A percentile compares a stretch with the other conserved stretches of the same genome.
phyloP scores from a whole-genome alignment of 2,797 vertebrate genomes.

The Ciconia nigra region DNA sequence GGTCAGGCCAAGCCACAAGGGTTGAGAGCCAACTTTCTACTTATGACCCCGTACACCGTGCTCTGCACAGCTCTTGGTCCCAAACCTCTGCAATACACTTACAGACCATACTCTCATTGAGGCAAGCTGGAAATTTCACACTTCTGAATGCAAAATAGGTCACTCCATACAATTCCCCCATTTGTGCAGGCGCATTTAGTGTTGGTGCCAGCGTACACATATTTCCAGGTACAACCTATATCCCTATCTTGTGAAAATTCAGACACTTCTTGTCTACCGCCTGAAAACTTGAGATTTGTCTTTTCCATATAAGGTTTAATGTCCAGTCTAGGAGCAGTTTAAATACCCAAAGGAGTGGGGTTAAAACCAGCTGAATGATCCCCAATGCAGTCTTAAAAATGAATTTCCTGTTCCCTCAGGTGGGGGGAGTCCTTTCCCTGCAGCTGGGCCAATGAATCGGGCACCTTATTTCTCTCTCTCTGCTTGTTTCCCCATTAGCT shows the following conservation, averaged over 20 bases:
- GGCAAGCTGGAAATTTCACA: background rate
- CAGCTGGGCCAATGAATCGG: background rate
- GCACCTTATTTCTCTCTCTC: slow-evolving; percentile 22
- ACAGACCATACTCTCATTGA: background rate
- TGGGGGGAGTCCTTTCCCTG: background rate
- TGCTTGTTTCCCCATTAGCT: background rate
- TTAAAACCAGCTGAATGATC: slow-evolving; percentile 29
- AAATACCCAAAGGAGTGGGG: background rate
- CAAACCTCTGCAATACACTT: background rate
- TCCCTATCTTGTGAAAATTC: slow-evolving; percentile 27
- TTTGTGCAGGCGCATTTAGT: background rate
- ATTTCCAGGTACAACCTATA: background rate
- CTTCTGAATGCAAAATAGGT: slow-evolving; percentile 14
- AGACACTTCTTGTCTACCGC: background rate
- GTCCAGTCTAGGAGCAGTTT: background rate
- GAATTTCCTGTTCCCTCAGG: slow-evolving; percentile 35
- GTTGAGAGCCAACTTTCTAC: background rate
- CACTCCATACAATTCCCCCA: background rate
- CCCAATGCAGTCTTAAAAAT: background rate
- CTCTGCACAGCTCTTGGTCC: background rate
- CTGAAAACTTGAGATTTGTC: background rate
- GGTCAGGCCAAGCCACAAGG: background rate
- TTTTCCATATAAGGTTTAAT: background rate
- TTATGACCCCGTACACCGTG: background rate
- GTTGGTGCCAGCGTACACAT: background rate